Conservation (phyloP, 2,888 invertebrate species). For the Antheraea assamensis region DNA sequence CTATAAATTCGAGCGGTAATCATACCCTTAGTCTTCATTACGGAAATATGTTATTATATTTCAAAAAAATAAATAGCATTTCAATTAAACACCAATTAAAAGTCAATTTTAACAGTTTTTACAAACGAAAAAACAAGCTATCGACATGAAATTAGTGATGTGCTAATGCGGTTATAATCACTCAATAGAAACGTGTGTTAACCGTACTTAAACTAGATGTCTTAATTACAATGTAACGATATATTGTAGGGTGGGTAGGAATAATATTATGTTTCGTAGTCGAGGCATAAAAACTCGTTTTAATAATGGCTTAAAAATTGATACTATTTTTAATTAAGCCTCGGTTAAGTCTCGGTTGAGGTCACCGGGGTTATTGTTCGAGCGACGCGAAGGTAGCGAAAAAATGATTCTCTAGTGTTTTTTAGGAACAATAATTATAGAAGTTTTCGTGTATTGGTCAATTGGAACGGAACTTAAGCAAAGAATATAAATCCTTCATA, state of each 20-base stretch:
- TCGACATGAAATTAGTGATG: conserved; percentile 18
- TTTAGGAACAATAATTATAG: neutral
- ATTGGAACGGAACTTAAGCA: neutral
- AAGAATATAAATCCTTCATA: no score
- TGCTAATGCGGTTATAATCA: conserved; percentile 22
- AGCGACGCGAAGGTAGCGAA: neutral
- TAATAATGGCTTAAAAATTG: conserved; percentile 12
- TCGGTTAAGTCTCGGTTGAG: neutral
- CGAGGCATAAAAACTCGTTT: conserved; percentile 3
- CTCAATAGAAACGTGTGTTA: conserved; percentile 13
- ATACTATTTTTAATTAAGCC: conserved; percentile 3
- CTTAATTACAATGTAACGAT: conserved; percentile 26
- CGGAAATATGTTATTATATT: neutral
- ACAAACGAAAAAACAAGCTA: conserved; percentile 8
- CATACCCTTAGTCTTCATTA: no score
- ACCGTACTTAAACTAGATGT: conserved; percentile 24
- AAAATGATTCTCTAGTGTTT: neutral
- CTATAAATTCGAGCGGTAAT: no score
- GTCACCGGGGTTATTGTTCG: conserved; percentile 1
- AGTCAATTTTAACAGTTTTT: neutral
- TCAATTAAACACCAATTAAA: conserved; percentile 14
- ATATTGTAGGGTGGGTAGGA: conserved; percentile 15
- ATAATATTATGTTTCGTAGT: conserved; percentile 13
- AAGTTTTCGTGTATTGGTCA: neutral
- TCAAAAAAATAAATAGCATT: neutral